A percentile compares a stretch with the other conserved stretches of the same genome.
phyloP scores from a whole-genome alignment of 2,113 vertebrate genomes.

The Trogon surrucura region DNA sequence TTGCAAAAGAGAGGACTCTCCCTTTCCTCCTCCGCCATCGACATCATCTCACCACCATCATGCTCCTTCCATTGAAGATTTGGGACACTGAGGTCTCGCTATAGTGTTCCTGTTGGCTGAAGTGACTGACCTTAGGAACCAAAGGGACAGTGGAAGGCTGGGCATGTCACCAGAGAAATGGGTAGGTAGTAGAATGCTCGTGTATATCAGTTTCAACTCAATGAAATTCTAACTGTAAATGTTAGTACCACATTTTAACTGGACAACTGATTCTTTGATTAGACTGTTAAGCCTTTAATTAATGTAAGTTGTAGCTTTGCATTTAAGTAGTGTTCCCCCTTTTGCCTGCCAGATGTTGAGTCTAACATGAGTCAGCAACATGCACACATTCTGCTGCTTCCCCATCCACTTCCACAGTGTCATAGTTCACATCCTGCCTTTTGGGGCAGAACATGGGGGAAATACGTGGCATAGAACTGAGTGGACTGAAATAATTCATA shows the following conservation, averaged over 20 bases:
- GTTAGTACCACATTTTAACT: not conserved
- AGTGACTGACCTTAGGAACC: not conserved
- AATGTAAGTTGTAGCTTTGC: not conserved
- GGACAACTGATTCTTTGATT: not conserved
- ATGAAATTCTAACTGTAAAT: not conserved
- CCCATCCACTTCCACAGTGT: not conserved
- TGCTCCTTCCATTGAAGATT: not conserved
- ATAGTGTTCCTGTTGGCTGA: rapidly evolving
- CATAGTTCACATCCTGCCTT: not conserved
- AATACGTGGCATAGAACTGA: not conserved
- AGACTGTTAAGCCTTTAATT: not conserved
- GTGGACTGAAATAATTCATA: not conserved
- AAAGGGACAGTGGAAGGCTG: not conserved
- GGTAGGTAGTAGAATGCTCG: not conserved
- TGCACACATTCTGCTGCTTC: not conserved
- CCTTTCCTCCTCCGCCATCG: not conserved
- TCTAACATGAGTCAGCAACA: not conserved
- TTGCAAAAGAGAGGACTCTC: not conserved
- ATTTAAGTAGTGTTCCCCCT: not conserved
- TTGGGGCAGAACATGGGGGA: not conserved
- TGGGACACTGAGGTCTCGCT: not conserved
- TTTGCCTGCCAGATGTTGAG: not conserved
- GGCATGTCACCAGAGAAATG: not conserved
- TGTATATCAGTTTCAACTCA: not conserved
- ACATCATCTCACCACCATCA: not conserved